Evolutionary conservation across 1,140 invertebrate species (phyloP).

Genomic region (Pteromalus puparum): DNA sequence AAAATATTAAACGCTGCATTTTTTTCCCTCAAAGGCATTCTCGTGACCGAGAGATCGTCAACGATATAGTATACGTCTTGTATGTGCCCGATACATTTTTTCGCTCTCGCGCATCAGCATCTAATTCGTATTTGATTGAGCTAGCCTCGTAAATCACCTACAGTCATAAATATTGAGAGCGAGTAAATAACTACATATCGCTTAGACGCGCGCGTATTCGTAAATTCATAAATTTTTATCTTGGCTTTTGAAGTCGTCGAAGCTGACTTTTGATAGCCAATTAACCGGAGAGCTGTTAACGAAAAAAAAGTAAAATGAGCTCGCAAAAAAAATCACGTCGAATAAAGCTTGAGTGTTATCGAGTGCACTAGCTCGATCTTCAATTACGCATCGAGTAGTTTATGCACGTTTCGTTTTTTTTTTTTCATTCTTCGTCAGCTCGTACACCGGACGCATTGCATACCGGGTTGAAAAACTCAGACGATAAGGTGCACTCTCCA

Average conservation of each 20-base stretch:
- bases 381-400: not conserved
- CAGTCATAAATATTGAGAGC: not conserved
- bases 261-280: not conserved
- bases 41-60: not conserved
- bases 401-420: not conserved
- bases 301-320: not conserved
- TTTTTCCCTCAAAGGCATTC: not conserved
- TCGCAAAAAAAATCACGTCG: not conserved
- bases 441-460: not conserved
- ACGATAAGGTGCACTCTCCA: not conserved
- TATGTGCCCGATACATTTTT: not conserved
- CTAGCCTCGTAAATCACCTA: not conserved
- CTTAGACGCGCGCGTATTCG: no score
- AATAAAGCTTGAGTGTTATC: not conserved
- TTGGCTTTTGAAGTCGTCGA: not conserved
- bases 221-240: constrained; percentile 5
- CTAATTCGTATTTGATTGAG: constrained; percentile 4
- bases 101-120: not conserved
- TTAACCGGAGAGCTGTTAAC: not conserved
- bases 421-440: no score
- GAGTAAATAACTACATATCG: not conserved
- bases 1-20: not conserved
- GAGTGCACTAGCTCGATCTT: not conserved
- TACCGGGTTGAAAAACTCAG: not conserved
- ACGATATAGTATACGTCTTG: not conserved